These are phyloP conservation scores for Molossus alvarezi DNA, from an alignment of 2,797 vertebrate species.

Conservation along the genomic window DNA sequence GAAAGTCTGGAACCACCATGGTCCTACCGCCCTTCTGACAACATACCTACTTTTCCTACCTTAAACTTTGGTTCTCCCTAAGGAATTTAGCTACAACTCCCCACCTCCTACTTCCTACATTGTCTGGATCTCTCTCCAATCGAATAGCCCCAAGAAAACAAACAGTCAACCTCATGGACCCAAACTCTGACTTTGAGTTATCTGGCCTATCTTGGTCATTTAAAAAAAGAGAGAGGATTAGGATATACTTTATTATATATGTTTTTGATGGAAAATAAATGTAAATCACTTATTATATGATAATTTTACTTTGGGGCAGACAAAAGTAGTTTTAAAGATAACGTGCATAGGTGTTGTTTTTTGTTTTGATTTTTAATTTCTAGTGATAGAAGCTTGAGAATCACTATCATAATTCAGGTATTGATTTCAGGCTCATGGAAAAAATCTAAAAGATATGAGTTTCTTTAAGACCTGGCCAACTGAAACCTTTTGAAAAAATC, in stretches of 20 bases:
- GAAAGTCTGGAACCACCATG: not conserved
- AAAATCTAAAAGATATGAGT: constrained; percentile 48
- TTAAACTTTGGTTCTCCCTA: constrained; percentile 4
- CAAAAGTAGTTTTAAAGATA: constrained; percentile 53
- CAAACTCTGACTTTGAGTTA: not conserved
- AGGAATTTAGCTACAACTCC: constrained; percentile 18
- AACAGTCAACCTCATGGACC: not conserved
- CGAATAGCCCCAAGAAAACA: not conserved
- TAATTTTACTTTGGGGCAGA: not conserved
- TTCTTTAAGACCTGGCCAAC: not conserved
- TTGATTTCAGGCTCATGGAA: not conserved
- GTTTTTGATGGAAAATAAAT: not conserved
- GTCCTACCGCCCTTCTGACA: not conserved
- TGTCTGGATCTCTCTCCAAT: not conserved
- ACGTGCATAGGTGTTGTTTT: not conserved
- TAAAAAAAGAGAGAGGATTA: not conserved
- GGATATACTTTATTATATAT: not conserved
- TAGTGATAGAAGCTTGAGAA: constrained; percentile 39
- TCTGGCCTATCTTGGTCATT: not conserved
- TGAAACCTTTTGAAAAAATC: constrained; percentile 34
- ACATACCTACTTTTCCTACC: not conserved
- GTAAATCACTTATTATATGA: not conserved
- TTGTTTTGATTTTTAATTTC: not conserved
- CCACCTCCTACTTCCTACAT: not conserved
- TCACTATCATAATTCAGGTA: constrained; percentile 20